Percentiles rank a stretch among this genome's conserved stretches.
These are phyloP conservation scores for Oligia latruncula DNA, from an alignment of 2,888 invertebrate genomes.

Conservation along the genomic window DNA sequence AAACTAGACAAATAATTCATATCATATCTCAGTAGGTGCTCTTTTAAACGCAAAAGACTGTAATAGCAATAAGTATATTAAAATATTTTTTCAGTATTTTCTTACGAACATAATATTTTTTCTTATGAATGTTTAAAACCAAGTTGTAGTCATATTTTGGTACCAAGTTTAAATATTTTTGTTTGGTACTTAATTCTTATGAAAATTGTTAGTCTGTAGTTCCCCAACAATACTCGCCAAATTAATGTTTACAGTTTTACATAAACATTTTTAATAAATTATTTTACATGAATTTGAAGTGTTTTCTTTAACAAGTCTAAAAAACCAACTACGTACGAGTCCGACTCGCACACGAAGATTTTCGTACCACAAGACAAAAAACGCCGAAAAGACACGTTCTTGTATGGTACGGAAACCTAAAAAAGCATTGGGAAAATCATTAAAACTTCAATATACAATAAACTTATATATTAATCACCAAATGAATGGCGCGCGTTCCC, in stretches of 20 bases:
- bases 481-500: conserved; percentile 97
- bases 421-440: not conserved
- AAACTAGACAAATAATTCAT: not conserved
- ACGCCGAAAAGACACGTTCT: too few species aligned
- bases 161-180: conserved; percentile 30
- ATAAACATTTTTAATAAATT: conserved; percentile 41
- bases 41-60: conserved; percentile 48
- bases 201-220: conserved; percentile 33
- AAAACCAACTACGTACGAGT: not conserved
- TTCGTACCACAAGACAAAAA: not conserved
- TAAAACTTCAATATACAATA: conserved; percentile 28
- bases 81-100: conserved; percentile 31
- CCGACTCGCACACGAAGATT: not conserved
- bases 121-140: not conserved
- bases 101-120: not conserved
- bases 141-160: conserved; percentile 13
- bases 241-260: conserved; percentile 37
- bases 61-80: conserved; percentile 39
- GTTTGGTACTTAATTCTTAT: conserved; percentile 22
- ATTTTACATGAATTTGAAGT: conserved; percentile 29
- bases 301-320: conserved; percentile 23
- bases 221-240: conserved; percentile 49
- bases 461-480: conserved; percentile 89
- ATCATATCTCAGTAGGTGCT: conserved; percentile 37
- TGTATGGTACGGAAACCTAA: not conserved